Percentiles rank a stretch among this genome's conserved stretches.
Conservation (phyloP, 2,888 invertebrate genomes). For the Heliconius ethilla region DNA sequence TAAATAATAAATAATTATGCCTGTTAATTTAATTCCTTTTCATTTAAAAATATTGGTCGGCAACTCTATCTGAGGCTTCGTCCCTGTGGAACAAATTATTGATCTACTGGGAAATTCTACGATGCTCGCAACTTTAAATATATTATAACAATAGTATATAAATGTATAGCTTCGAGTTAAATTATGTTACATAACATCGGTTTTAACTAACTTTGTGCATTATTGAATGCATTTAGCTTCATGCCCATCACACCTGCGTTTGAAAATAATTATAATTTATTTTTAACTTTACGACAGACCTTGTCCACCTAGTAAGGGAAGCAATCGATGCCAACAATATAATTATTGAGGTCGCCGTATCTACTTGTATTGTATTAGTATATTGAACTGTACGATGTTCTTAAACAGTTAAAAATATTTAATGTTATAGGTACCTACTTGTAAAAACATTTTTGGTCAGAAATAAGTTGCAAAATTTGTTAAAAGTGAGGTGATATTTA, state of each 20-base stretch:
- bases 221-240: not conserved
- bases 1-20: too few relatives aligned
- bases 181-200: not conserved
- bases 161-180: not conserved
- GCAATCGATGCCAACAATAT: conserved; percentile 36
- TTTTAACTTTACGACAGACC: conserved; percentile 24
- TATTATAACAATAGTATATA: not conserved
- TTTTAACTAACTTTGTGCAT: not conserved
- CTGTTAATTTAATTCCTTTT: not conserved
- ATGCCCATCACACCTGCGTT: not conserved
- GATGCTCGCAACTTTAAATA: not conserved
- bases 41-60: not conserved
- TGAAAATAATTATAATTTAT: conserved; percentile 8
- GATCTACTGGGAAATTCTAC: conserved; percentile 5
- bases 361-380: conserved; percentile 32
- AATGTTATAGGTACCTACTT: not conserved
- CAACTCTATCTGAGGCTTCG: not conserved
- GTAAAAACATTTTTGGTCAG: not conserved
- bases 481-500: not conserved
- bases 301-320: conserved; percentile 36
- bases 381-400: not conserved
- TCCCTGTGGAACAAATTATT: conserved; percentile 17
- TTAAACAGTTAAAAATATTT: not conserved
- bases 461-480: not conserved
- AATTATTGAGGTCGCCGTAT: conserved; percentile 38